These are phyloP conservation scores for Sardina pilchardus DNA, from an alignment of 2,113 vertebrate species.

Conservation along the genomic window DNA sequence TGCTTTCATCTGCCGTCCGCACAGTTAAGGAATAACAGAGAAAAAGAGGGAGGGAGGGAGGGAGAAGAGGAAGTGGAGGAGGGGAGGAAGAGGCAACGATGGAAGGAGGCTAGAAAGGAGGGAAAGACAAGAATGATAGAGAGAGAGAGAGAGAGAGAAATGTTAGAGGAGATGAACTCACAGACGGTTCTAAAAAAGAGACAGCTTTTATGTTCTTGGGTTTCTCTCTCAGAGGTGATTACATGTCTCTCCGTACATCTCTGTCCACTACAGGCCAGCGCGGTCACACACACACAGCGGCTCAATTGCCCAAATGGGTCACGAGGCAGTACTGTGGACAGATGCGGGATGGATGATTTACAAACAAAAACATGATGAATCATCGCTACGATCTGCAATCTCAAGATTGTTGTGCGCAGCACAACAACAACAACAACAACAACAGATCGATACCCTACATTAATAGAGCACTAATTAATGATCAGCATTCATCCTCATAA, in stretches of 20 bases:
- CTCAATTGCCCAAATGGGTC: neutral
- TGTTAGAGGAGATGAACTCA: neutral
- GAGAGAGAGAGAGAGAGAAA: neutral
- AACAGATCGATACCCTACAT: neutral
- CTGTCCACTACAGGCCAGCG: neutral
- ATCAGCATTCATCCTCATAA: neutral
- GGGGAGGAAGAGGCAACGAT: neutral
- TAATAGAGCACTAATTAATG: neutral
- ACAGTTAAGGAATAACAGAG: conserved; percentile 64
- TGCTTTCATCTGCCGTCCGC: conserved; percentile 70
- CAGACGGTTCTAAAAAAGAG: neutral
- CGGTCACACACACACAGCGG: conserved; percentile 14
- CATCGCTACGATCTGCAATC: neutral
- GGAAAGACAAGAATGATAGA: neutral
- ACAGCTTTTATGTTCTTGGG: conserved; percentile 57
- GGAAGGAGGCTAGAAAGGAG: neutral
- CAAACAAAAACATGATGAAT: neutral
- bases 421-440: neutral
- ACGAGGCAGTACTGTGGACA: neutral
- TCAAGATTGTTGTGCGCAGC: neutral
- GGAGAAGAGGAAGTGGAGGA: neutral
- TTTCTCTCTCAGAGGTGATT: conserved; percentile 57
- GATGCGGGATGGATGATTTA: conserved; percentile 9
- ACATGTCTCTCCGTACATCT: conserved; percentile 38
- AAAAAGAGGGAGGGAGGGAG: conserved; percentile 65